Conservation (phyloP, 1,140 invertebrate species). For the Listronotus bonariensis region DNA sequence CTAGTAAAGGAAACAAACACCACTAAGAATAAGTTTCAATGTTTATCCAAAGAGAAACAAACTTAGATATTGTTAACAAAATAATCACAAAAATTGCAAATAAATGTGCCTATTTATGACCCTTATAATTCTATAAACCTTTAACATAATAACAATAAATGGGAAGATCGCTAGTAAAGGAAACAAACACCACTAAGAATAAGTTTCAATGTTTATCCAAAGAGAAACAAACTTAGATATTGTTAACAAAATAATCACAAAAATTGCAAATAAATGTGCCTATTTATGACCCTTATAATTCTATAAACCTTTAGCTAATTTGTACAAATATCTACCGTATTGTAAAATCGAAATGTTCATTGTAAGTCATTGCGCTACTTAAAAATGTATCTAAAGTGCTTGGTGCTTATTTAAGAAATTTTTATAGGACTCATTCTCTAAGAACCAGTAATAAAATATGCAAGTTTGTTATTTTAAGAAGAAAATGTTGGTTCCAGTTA, state of each 20-base stretch:
- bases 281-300: conserved; percentile 17
- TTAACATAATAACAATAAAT: no score
- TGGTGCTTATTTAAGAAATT: conserved; percentile 22
- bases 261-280: conserved; percentile 25
- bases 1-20: no score
- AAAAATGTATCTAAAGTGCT: conserved; percentile 13
- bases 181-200: no score
- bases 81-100: conserved; percentile 15
- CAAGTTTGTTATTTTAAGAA: no score
- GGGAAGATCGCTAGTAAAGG: no score
- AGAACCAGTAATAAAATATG: no score
- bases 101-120: conserved; percentile 29
- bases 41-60: conserved; percentile 5
- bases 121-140: conserved; percentile 9
- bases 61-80: neutral
- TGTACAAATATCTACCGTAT: conserved; percentile 17
- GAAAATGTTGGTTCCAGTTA: no score
- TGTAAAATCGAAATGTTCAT: conserved; percentile 8
- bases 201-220: conserved; percentile 11
- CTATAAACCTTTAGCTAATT: conserved; percentile 25
- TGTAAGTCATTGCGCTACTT: neutral
- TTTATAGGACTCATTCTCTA: neutral
- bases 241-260: conserved; percentile 5
- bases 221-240: neutral
- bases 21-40: no score